A percentile compares a stretch with the other conserved stretches of the same genome.
phyloP scores from a whole-genome alignment of 2,113 vertebrate genomes.

The Deroptyus accipitrinus region DNA sequence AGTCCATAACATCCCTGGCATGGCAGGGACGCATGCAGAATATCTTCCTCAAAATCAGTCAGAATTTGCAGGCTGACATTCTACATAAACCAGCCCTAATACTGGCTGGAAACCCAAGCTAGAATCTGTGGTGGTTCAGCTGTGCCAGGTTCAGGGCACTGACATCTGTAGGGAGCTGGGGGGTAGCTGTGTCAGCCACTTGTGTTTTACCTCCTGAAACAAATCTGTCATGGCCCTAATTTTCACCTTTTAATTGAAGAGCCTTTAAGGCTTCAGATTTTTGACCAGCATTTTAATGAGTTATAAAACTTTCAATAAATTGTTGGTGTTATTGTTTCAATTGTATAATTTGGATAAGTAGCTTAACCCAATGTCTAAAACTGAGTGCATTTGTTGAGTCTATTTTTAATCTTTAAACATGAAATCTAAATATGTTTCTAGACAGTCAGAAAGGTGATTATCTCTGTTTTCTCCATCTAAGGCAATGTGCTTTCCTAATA shows the following conservation, averaged over 20 bases:
- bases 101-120: neutral
- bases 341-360: conserved; percentile 28
- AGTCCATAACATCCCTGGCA: neutral
- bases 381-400: conserved; percentile 68
- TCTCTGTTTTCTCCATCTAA: conserved; percentile 76
- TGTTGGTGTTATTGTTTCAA: neutral
- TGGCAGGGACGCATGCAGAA: neutral
- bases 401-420: conserved; percentile 77
- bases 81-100: neutral
- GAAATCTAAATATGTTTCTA: conserved; percentile 78
- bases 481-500: conserved; percentile 76
- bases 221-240: neutral
- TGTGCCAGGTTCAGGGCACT: neutral
- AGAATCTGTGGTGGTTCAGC: neutral
- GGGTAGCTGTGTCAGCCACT: neutral
- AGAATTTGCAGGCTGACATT: neutral
- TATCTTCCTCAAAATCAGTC: neutral
- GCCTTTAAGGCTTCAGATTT: neutral
- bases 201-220: neutral
- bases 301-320: neutral
- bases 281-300: neutral
- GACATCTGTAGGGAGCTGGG: neutral
- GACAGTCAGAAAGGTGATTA: conserved; percentile 76
- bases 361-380: conserved; percentile 57
- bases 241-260: neutral